These are phyloP conservation scores for Parnassius mnemosyne DNA, from an alignment of 2,888 invertebrate genomes.

Conservation along the genomic window DNA sequence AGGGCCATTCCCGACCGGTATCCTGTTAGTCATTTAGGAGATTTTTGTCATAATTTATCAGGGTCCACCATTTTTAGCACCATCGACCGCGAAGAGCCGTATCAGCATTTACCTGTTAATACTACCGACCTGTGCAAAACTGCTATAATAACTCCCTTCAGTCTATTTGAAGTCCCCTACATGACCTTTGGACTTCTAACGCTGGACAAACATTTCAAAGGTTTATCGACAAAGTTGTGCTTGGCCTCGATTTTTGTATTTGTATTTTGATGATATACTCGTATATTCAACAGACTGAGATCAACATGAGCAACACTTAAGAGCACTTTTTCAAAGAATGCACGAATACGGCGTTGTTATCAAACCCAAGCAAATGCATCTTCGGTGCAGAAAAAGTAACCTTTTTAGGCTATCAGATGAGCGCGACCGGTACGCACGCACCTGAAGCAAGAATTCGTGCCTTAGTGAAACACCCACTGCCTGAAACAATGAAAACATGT, in stretches of 20 bases:
- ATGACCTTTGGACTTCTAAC: background rate
- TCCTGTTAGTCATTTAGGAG: background rate
- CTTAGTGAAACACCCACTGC: background rate
- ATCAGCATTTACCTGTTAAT: background rate
- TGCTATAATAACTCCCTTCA: no score
- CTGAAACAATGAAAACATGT: background rate
- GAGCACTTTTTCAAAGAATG: background rate
- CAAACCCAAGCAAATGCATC: background rate
- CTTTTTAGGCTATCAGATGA: background rate
- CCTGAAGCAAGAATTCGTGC: background rate
- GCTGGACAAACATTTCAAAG: background rate
- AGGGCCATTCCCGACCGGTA: background rate
- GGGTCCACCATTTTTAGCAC: background rate
- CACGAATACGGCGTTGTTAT: background rate
- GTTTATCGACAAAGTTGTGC: background rate
- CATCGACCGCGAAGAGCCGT: background rate
- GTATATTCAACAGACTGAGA: background rate
- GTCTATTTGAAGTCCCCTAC: background rate
- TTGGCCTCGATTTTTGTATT: background rate
- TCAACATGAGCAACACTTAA: background rate
- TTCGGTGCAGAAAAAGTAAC: background rate
- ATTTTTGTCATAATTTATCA: background rate
- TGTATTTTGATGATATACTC: background rate
- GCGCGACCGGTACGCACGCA: background rate
- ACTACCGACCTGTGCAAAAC: background rate